Evolutionary conservation across 1,140 invertebrate genomes (phyloP), one percentile per base, ranked within the genome.

Genomic region (Bathynomus jamesi): DNA sequence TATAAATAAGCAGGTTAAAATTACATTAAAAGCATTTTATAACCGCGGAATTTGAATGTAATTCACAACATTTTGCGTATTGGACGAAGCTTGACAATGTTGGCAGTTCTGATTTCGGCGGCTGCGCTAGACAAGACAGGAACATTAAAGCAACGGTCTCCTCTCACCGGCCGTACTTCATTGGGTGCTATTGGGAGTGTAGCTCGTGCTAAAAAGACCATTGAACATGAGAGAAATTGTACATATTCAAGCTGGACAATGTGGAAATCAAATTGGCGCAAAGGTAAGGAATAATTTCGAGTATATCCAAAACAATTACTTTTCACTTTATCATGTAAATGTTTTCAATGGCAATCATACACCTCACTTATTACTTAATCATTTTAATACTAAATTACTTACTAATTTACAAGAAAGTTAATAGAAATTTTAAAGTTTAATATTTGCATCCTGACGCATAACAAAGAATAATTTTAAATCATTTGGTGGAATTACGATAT

Each of bases 241-340:
- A 73, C 89, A 90, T 80, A 83, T 90, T 71, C 89, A 90, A 81
- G 89, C 87, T 73, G 89, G 89, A 72, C 89, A 90, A 81, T 90
- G 89, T 80, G 89, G 89, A 67, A 90, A 90, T 80, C 89, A 90
- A 81, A 89, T 90, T 78, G 89, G 89, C 78, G 86, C 88, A 3
- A 90, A 90, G 85, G 88, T 89, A 82, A 81, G 77, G 76, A 25
- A 4, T 28, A 4, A 24, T 8, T 5, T 63, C 7, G 2, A 21
- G 3, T n/a, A n/a, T 5, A 3, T 3, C 40, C 2, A 65, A 65
- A 4, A n/a, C n/a, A n/a, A n/a, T n/a, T n/a, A n/a, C n/a, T n/a
- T n/a, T n/a, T n/a, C n/a, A n/a, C n/a, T n/a, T n/a, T n/a, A n/a
- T n/a, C n/a, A n/a, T n/a, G n/a, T n/a, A n/a, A n/a, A n/a, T n/a